phyloP scores from a whole-genome alignment of 2,888 invertebrate genomes.

The Limenitis camilla region DNA sequence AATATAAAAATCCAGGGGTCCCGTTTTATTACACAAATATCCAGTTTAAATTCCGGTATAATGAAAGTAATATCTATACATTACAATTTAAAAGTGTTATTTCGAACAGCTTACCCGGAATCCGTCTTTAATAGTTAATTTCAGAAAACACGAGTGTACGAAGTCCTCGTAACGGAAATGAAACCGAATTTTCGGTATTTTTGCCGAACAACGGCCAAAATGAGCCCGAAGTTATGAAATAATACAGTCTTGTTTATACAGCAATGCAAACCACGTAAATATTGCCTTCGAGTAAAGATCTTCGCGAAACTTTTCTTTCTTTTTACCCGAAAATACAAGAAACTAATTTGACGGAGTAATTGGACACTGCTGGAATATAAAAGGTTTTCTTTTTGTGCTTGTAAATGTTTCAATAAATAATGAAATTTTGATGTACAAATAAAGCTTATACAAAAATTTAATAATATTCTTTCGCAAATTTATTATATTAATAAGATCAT shows the following conservation, averaged over 20 bases:
- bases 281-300: conserved; percentile 11
- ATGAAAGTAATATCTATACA: too few species aligned
- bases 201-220: conserved; percentile 49
- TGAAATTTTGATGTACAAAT: too few species aligned
- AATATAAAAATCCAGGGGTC: too few species aligned
- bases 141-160: conserved; percentile 3
- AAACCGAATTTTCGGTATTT: conserved; percentile 43
- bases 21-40: too few species aligned
- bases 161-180: conserved; percentile 11
- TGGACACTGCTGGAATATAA: not conserved
- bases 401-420: too few species aligned
- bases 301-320: not conserved
- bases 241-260: conserved; percentile 26
- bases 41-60: too few species aligned
- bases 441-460: too few species aligned
- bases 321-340: not conserved
- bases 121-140: conserved; percentile 2
- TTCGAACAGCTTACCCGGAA: conserved; percentile 1
- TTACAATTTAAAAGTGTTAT: conserved; percentile 1
- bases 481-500: too few species aligned
- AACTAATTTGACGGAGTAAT: not conserved
- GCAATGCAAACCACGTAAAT: conserved; percentile 17
- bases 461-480: too few species aligned
- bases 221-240: conserved; percentile 40
- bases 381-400: too few species aligned